Percentiles rank a stretch among this genome's conserved stretches.
Conservation (phyloP, 1,140 invertebrate genomes). For the Camponotus pennsylvanicus region DNA sequence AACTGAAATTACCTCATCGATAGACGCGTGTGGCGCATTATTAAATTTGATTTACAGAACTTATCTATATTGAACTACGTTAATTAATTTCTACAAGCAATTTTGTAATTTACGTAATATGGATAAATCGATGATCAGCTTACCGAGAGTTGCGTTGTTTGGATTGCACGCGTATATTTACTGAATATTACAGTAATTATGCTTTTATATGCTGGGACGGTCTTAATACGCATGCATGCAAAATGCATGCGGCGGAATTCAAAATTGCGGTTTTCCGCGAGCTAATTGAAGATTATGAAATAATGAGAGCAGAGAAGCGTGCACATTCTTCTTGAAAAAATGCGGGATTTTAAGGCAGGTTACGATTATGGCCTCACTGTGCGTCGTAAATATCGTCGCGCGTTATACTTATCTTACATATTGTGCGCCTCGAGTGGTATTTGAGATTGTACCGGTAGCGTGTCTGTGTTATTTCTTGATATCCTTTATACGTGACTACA, state of each 20-base stretch:
- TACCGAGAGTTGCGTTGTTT: constrained; percentile 52
- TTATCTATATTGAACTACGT: constrained; percentile 50
- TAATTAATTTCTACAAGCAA: constrained; percentile 64
- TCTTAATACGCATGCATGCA: constrained; percentile 43
- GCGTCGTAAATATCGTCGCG: constrained; percentile 18
- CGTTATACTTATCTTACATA: constrained; percentile 35
- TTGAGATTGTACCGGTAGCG: neutral
- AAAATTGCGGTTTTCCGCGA: constrained; percentile 51
- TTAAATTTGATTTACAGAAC: constrained; percentile 58
- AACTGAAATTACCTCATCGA: constrained; percentile 23
- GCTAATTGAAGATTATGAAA: constrained; percentile 40
- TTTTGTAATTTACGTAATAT: constrained; percentile 59
- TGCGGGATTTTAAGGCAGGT: neutral
- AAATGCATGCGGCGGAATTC: constrained; percentile 44
- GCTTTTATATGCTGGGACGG: constrained; percentile 57
- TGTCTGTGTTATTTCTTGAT: neutral
- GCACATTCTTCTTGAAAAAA: constrained; percentile 9
- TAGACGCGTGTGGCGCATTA: constrained; percentile 43
- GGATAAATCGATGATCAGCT: constrained; percentile 59
- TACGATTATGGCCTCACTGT: neutral
- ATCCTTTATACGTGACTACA: constrained; percentile 31
- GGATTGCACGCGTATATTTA: constrained; percentile 40
- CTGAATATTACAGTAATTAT: constrained; percentile 59
- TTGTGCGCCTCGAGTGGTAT: neutral
- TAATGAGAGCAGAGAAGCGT: constrained; percentile 8